A percentile compares a stretch with the other conserved stretches of the same genome.
Evolutionary conservation across 2,113 vertebrate genomes (phyloP).

Genomic region (Dicaeum eximium): DNA sequence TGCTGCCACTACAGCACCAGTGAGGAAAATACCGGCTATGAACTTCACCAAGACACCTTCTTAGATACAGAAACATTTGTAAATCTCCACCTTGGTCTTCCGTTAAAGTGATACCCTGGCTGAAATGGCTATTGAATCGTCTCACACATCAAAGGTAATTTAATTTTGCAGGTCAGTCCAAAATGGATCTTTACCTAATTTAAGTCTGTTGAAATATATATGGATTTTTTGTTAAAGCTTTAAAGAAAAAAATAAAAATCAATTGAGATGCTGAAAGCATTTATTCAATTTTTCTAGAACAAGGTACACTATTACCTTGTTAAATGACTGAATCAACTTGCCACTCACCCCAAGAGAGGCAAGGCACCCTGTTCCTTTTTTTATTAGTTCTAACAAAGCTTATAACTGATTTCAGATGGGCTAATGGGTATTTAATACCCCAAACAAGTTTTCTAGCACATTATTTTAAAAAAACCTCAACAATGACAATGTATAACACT

Average conservation of each 20-base stretch:
- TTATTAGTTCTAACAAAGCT: not conserved
- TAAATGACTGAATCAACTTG: conserved; percentile 38
- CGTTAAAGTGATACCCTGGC: not conserved
- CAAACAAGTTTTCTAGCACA: not conserved
- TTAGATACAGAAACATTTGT: not conserved
- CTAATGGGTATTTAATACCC: not conserved
- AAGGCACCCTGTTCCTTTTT: not conserved
- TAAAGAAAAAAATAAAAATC: conserved; percentile 38
- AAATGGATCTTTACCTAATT: conserved; percentile 68
- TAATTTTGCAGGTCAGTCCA: conserved; percentile 62
- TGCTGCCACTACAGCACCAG: not conserved
- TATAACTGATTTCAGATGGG: not conserved
- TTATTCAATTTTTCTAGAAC: conserved; percentile 50
- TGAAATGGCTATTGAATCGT: conserved; percentile 38
- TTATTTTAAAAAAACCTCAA: not conserved
- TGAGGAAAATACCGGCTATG: not conserved
- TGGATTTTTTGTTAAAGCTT: conserved; percentile 68
- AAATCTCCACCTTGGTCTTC: not conserved
- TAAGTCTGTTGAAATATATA: conserved; percentile 60
- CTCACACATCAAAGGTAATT: conserved; percentile 50
- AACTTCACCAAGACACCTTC: not conserved
- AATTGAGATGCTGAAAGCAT: conserved; percentile 49
- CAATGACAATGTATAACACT: not conserved
- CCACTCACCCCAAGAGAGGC: not conserved
- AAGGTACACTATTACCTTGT: conserved; percentile 38